Evolutionary conservation across 2,888 invertebrate genomes (phyloP).

Genomic region (Halictus ligatus): DNA sequence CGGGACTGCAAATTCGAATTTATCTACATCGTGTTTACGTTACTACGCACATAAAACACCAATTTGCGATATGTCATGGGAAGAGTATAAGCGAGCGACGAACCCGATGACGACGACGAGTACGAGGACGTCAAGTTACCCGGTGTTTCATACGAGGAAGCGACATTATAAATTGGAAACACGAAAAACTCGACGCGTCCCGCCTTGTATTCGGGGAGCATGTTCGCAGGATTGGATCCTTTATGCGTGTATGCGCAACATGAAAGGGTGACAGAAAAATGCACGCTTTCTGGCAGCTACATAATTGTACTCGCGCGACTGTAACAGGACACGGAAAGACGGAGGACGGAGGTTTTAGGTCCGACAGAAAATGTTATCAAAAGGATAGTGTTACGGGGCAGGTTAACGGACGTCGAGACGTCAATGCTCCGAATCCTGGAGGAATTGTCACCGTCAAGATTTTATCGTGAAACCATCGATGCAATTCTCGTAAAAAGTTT

Average conservation of each 20-base stretch:
- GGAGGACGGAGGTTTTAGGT: background rate
- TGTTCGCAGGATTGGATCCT: conserved; percentile 25
- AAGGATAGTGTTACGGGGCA: background rate
- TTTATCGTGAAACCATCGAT: background rate
- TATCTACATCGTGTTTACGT: conserved; percentile 9
- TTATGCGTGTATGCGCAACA: conserved; percentile 12
- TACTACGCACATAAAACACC: conserved; percentile 31
- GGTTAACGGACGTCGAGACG: conserved; percentile 5
- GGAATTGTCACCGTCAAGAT: background rate
- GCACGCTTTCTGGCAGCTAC: conserved; percentile 22
- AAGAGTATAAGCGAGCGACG: conserved; percentile 6
- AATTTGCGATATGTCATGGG: conserved; percentile 35
- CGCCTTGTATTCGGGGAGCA: conserved; percentile 20
- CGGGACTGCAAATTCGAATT: conserved; percentile 7
- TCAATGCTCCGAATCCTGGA: background rate
- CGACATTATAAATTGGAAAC: conserved; percentile 50
- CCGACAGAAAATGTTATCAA: background rate
- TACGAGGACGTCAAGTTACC: conserved; percentile 22
- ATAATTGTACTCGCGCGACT: conserved; percentile 28
- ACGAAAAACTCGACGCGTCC: conserved; percentile 27
- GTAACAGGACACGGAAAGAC: conserved; percentile 20
- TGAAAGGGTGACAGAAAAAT: conserved; percentile 41
- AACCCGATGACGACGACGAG: background rate
- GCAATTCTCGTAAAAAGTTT: background rate
- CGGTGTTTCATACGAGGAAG: conserved; percentile 22